A percentile compares a stretch with the other conserved stretches of the same genome.
phyloP scores from a whole-genome alignment of 2,797 vertebrate species.

The Amblyopsis hoosieri region DNA sequence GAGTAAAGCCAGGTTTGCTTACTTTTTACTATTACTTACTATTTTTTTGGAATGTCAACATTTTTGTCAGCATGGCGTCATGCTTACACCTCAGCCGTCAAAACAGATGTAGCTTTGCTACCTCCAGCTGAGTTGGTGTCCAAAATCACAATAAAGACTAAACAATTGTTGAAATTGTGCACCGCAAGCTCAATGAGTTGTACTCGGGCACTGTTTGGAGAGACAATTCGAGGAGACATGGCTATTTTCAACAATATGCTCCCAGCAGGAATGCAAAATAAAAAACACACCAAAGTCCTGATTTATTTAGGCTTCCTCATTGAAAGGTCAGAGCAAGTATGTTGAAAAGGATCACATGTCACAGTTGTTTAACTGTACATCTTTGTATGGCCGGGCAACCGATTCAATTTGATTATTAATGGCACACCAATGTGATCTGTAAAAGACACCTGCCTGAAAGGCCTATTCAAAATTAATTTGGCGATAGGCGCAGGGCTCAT shows the following conservation, averaged over 20 bases:
- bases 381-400: slow-evolving; percentile 14
- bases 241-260: neutral
- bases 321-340: slow-evolving; percentile 37
- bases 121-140: neutral
- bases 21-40: too few species aligned
- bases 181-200: neutral
- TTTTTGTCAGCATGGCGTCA: neutral
- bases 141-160: neutral
- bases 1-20: slow-evolving; percentile 3
- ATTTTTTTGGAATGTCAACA: slow-evolving; percentile 1
- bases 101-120: neutral
- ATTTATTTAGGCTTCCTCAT: slow-evolving; percentile 27
- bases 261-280: neutral
- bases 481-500: slow-evolving; percentile 16
- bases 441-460: neutral
- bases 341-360: slow-evolving; percentile 9
- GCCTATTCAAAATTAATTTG: slow-evolving; percentile 6
- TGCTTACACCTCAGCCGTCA: neutral
- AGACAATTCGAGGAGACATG: neutral
- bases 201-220: neutral
- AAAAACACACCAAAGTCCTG: slow-evolving; percentile 4
- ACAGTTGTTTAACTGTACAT: slow-evolving; percentile 35
- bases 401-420: neutral
- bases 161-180: neutral
- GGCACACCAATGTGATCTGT: neutral